Conservation (phyloP, 2,113 vertebrate genomes). For the Cavia aperea region DNA sequence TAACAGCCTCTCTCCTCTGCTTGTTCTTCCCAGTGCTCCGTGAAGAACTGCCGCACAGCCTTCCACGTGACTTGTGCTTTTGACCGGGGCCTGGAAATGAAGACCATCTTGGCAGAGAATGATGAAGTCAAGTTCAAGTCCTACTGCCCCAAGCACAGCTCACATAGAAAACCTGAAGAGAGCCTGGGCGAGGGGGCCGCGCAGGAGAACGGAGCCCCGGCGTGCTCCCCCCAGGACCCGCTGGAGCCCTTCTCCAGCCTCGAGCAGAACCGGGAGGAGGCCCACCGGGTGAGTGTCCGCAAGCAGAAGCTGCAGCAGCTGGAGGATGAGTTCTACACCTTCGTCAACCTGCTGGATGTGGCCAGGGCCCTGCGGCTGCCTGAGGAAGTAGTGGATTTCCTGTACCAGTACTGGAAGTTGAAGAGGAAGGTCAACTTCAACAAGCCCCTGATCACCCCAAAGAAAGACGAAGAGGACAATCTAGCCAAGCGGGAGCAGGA, state of each 20-base stretch:
- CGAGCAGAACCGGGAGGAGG: slow-evolving; percentile 81
- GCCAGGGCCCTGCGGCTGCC: slow-evolving; percentile 81
- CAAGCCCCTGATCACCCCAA: slow-evolving; percentile 93
- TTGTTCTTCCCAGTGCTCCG: slow-evolving; percentile 84
- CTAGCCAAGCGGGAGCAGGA: slow-evolving; percentile 94
- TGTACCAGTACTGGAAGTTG: slow-evolving; percentile 98
- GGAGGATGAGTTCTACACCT: slow-evolving; percentile 94
- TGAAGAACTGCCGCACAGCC: slow-evolving; percentile 93
- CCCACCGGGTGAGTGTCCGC: slow-evolving; percentile 85
- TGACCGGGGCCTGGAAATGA: slow-evolving; percentile 90
- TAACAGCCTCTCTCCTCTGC: background rate
- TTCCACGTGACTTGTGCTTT: slow-evolving; percentile 98
- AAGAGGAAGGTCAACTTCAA: slow-evolving; percentile 95
- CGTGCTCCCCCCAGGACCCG: slow-evolving; percentile 53
- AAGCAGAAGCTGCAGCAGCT: slow-evolving; percentile 94
- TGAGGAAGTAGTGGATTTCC: slow-evolving; percentile 85
- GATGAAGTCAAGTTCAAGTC: slow-evolving; percentile 99
- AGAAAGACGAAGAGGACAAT: slow-evolving; percentile 96
- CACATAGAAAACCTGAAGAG: slow-evolving; percentile 69
- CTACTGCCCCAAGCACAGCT: slow-evolving; percentile 92
- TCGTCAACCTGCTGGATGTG: slow-evolving; percentile 85
- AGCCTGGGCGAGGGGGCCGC: slow-evolving; percentile 61
- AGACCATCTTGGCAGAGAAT: slow-evolving; percentile 90
- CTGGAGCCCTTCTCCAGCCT: slow-evolving; percentile 72
- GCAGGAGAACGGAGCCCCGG: slow-evolving; percentile 68